Evolutionary conservation across 2,888 invertebrate species (phyloP), one percentile per base, ranked within the genome.

Genomic region (Congeria kusceri): DNA sequence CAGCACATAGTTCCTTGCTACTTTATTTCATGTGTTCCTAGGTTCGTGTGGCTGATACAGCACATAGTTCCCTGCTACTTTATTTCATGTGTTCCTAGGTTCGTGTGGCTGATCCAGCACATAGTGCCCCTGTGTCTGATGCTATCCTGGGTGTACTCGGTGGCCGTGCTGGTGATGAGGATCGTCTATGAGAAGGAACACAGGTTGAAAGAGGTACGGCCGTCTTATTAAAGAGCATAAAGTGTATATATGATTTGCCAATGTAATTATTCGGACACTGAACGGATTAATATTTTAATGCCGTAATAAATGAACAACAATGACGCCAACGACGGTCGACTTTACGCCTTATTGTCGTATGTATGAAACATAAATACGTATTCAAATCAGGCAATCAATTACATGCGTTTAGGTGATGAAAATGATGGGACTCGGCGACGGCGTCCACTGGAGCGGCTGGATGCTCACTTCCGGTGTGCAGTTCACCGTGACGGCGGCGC

Each of bases 141-240:
- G 61, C 92, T 94, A 57, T 94, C 94, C n/a, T 94, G 94, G 94
- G 94, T 94, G 3, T 94, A 94, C 78, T 90, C 93, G 1, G 93
- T 94, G 15, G 93, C 94, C 28, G 94, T 94, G 93, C 86, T 94
- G 23, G 94, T 94, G 0, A 94, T 94, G 86, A 93, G 91, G 77
- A 93, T 94, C 58, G 94, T 94, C 20, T 93, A 94, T 77, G 94
- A 94, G 85, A 94, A 94, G 77, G 94, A 94, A 86, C 92, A 93
- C 75, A 87, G 94, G 20, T 88, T 94, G 1, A 94, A 94, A 89
- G 92, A 93, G 90, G 92, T 92, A 63, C 5, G 39, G 39, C 4
- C 9, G 4, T 39, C 39, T 39, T 39, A 11, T 39, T 5, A 39
- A 39, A 11, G 39, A 39, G 15, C 9, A 39, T 1, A 1, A 3